phyloP scores from a whole-genome alignment of 2,888 invertebrate species.

The Steinernema scapterisci region DNA sequence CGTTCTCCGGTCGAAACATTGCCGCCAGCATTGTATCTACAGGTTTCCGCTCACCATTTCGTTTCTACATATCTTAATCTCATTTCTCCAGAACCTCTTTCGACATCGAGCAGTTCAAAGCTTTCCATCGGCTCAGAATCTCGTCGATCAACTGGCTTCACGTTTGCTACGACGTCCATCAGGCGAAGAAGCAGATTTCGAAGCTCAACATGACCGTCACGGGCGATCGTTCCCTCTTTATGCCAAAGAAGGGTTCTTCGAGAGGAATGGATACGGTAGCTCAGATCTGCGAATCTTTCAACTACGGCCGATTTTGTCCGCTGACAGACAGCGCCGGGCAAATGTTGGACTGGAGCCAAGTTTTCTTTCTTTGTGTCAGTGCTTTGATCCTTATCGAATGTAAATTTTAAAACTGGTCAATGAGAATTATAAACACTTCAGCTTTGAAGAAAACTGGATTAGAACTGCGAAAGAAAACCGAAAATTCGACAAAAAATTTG shows the following conservation, averaged over 20 bases:
- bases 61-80: too few relatives aligned
- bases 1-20: conserved; percentile 43
- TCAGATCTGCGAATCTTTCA: conserved; percentile 4
- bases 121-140: conserved; percentile 49
- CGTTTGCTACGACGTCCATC: conserved; percentile 61
- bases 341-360: too few relatives aligned
- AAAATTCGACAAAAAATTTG: conserved; percentile 71
- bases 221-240: neutral
- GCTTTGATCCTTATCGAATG: too few relatives aligned
- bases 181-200: conserved; percentile 41
- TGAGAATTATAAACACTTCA: too few relatives aligned
- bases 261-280: conserved; percentile 18
- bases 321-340: neutral
- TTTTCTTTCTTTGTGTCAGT: too few relatives aligned
- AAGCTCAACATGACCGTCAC: neutral
- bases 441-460: too few relatives aligned
- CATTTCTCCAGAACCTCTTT: conserved; percentile 40
- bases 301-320: neutral
- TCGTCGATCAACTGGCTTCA: conserved; percentile 55
- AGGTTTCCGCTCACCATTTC: conserved; percentile 38
- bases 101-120: conserved; percentile 52
- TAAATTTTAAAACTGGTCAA: too few relatives aligned
- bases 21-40: conserved; percentile 42
- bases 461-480: too few relatives aligned
- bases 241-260: neutral